Percentiles rank a stretch among this genome's conserved stretches.
These are phyloP conservation scores for Phyllotreta striolata DNA, from an alignment of 2,888 invertebrate species.

Conservation along the genomic window DNA sequence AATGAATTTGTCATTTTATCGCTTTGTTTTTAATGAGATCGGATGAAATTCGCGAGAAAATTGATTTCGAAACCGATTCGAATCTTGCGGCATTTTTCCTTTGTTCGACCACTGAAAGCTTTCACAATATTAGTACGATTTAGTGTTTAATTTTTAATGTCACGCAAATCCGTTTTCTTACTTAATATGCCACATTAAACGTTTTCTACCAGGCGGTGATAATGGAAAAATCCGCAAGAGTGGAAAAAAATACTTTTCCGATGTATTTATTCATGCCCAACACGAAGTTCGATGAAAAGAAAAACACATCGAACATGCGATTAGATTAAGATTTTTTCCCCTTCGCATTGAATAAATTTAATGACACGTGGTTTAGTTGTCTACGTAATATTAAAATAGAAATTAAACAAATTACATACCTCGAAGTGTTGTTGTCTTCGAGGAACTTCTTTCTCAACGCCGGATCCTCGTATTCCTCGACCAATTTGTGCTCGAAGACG, in stretches of 20 bases:
- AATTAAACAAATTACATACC: constrained; percentile 64
- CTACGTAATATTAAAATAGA: neutral
- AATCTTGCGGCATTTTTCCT: no score
- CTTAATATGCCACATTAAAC: constrained; percentile 26
- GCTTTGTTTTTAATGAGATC: constrained; percentile 43
- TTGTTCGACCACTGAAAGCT: no score
- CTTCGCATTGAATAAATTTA: no score
- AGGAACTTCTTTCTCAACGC: constrained; percentile 78
- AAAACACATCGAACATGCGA: no score
- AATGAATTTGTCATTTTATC: constrained; percentile 51
- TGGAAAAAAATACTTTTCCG: no score
- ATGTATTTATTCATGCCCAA: no score
- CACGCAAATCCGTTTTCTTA: constrained; percentile 35
- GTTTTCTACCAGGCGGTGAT: constrained; percentile 28
- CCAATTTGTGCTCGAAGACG: constrained; percentile 82
- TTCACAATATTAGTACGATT: no score
- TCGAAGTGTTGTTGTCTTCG: constrained; percentile 82
- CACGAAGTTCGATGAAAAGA: no score
- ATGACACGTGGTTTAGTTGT: neutral
- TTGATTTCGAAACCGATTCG: no score
- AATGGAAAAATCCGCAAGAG: constrained; percentile 3
- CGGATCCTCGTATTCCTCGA: constrained; percentile 86
- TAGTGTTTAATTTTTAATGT: constrained; percentile 27
- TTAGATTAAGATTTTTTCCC: no score
- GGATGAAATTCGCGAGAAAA: neutral